A percentile compares a stretch with the other conserved stretches of the same genome.
These are phyloP conservation scores for Amblyjoppa fuscipennis DNA, from an alignment of 2,888 invertebrate genomes.

Conservation along the genomic window DNA sequence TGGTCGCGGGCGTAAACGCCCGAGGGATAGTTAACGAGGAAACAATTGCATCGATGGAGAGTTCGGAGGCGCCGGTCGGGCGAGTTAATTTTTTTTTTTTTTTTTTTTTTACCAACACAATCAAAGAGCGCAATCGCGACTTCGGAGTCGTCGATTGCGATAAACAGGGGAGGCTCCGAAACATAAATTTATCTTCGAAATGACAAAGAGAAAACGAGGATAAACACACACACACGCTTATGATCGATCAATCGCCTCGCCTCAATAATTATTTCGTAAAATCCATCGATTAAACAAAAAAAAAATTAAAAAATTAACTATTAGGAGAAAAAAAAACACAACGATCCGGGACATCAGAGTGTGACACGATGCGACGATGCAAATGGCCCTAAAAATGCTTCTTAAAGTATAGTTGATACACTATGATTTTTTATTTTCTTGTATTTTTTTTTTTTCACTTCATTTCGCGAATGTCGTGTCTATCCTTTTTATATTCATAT, in stretches of 20 bases:
- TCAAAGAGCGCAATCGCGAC: slow-evolving; percentile 18
- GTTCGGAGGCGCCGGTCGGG: slow-evolving; percentile 6
- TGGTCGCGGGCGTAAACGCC: background rate
- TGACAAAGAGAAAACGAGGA: slow-evolving; percentile 16
- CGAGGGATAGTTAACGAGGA: background rate
- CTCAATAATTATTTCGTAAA: slow-evolving; percentile 27
- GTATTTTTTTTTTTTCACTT: background rate
- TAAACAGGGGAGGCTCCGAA: slow-evolving; percentile 12
- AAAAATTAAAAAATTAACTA: background rate
- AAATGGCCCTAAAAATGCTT: slow-evolving; percentile 55
- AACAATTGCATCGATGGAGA: slow-evolving; percentile 34
- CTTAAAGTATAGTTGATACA: slow-evolving; percentile 10
- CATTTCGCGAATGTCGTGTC: slow-evolving; percentile 6
- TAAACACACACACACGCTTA: slow-evolving; percentile 52
- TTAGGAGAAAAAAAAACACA: slow-evolving; percentile 37
- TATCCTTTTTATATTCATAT: slow-evolving; percentile 14
- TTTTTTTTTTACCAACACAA: slow-evolving; percentile 41
- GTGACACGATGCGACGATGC: slow-evolving; percentile 65
- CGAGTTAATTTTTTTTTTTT: slow-evolving; percentile 9
- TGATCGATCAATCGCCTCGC: slow-evolving; percentile 40
- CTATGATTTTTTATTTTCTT: slow-evolving; percentile 5
- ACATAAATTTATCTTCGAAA: slow-evolving; percentile 30
- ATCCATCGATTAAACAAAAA: background rate
- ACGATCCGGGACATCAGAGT: slow-evolving; percentile 47
- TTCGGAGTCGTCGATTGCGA: slow-evolving; percentile 20